Base-by-base conservation (phyloP, 2,888 invertebrate genomes). In the Leptogaster cylindrica region DNA sequence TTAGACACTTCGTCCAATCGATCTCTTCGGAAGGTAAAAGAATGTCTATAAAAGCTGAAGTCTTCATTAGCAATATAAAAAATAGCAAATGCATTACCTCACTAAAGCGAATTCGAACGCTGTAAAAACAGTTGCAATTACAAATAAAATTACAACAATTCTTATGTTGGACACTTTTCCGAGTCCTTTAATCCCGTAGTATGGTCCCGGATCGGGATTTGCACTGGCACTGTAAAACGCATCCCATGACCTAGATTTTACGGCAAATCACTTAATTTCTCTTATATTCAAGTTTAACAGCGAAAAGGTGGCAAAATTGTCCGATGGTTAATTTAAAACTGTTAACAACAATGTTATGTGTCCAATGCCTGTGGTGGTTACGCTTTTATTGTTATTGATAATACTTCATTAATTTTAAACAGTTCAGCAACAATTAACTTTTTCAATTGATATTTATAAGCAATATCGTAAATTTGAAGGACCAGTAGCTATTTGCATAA, bases 151-250 rank as follows among this genome's bases (percentile, higher is more conserved):
- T 2, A 84, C 71, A 1, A 88, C 86, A 23, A 91, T 84, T 65
- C 83, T 81, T 55, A 80, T 80, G 78, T 90, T 91, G 0, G 89
- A 84, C 5, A 88, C 72, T 73, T 83, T 86, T 65, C 83, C 84
- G 0, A 87, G 46, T 1, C 88, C 88, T 68, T 81, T 81, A 0
- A 88, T 80, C 0, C 89, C 89, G 77, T 89, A 89, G 74, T 88
- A 89, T 0, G 83, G 77, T n/a, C 83, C 81, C 3, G 78, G 76
- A 71, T 77, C 75, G 5, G 76, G 64, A 69, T 71, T 65, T 23
- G 8, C 1, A n/a, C 7, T 20, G 2, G 51, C 14, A 28, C 6
- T 31, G 12, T 52, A 33, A 18, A 52, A 16, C n/a, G 31, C 31
- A 6, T 1, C 20, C 52, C 52, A 31, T 27, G 52, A 33, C 2